Conservation (phyloP, 2,888 invertebrate genomes). For the Coremacera marginata region DNA sequence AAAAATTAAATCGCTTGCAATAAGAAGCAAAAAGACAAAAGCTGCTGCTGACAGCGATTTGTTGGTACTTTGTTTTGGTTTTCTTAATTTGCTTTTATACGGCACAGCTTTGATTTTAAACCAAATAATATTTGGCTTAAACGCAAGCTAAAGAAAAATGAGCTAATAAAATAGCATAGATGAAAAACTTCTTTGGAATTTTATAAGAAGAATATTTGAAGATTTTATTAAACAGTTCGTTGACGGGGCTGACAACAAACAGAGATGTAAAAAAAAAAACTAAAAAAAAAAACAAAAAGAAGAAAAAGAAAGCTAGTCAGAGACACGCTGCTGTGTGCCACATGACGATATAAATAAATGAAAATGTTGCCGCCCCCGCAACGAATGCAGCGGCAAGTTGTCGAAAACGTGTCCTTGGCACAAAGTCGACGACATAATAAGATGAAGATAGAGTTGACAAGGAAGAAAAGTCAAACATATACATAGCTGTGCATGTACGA, state of each 20-base stretch:
- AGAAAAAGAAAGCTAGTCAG: not conserved
- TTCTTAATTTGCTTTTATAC: not conserved
- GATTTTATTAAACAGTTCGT: not conserved
- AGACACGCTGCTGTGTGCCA: too few species aligned
- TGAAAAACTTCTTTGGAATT: not conserved
- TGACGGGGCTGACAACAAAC: not conserved
- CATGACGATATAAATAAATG: not conserved
- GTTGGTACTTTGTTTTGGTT: not conserved
- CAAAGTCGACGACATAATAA: too few species aligned
- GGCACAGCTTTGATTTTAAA: not conserved
- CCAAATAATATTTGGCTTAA: not conserved
- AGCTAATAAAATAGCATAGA: not conserved
- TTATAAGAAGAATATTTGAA: slow-evolving; percentile 1
- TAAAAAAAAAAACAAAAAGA: not conserved
- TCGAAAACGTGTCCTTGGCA: too few species aligned
- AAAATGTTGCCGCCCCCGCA: not conserved
- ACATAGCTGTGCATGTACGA: not conserved
- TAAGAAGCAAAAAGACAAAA: not conserved
- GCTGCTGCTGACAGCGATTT: not conserved
- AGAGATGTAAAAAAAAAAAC: too few species aligned
- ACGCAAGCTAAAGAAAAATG: not conserved
- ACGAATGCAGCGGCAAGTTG: too few species aligned
- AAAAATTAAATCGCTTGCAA: not conserved
- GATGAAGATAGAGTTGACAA: too few species aligned
- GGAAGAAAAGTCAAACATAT: not conserved